These are phyloP conservation scores for Neodiprion fabricii DNA, from an alignment of 1,140 invertebrate species.

Conservation along the genomic window DNA sequence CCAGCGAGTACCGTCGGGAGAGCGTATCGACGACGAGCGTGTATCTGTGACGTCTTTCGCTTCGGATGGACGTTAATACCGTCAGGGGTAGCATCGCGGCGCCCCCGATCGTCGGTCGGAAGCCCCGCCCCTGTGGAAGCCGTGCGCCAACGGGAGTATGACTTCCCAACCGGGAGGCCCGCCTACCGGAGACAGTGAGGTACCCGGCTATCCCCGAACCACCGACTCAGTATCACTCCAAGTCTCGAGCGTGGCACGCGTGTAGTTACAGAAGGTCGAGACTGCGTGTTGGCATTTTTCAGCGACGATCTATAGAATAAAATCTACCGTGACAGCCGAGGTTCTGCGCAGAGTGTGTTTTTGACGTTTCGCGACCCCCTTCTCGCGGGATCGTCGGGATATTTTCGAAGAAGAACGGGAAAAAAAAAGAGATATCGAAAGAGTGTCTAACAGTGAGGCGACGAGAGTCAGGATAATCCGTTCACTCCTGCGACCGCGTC, in stretches of 20 bases:
- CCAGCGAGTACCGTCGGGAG: background rate
- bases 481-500: background rate
- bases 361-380: too few relatives aligned
- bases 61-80: background rate
- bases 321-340: too few relatives aligned
- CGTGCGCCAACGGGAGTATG: slow-evolving; percentile 50
- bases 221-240: background rate
- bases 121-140: slow-evolving; percentile 56
- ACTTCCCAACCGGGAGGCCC: slow-evolving; percentile 49
- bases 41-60: background rate
- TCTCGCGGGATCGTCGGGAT: too few relatives aligned
- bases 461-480: background rate
- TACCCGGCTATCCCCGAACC: background rate
- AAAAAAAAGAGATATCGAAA: background rate
- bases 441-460: background rate
- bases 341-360: too few relatives aligned
- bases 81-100: slow-evolving; percentile 48
- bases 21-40: background rate
- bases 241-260: background rate
- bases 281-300: too few relatives aligned
- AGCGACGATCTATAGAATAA: too few relatives aligned
- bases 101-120: slow-evolving; percentile 48
- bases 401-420: too few relatives aligned
- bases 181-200: slow-evolving; percentile 31
- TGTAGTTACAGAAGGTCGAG: too few relatives aligned